Evolutionary conservation across 2,113 vertebrate genomes (phyloP).

Genomic region (Sebastes schlegelii): DNA sequence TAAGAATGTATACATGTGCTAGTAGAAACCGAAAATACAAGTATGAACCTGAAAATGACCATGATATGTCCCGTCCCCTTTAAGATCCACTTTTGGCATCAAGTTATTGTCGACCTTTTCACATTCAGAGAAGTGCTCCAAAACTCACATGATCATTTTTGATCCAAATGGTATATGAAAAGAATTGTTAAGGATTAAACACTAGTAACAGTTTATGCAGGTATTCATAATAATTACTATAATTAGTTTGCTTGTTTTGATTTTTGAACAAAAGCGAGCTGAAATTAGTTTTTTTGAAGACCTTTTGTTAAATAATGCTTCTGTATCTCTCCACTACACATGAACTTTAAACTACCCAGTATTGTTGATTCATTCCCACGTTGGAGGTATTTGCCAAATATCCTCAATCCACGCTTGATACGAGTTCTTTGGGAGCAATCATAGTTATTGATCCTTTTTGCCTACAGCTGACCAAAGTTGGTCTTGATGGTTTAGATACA

Average conservation of each 20-base stretch:
- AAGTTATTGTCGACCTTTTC: background rate
- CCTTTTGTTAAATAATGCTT: background rate
- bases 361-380: background rate
- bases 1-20: no score
- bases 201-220: background rate
- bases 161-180: background rate
- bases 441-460: background rate
- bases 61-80: no score
- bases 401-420: background rate
- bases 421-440: background rate
- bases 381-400: background rate
- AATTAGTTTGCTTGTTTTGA: background rate
- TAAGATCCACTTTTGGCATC: background rate
- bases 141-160: background rate
- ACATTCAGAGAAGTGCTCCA: background rate
- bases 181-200: background rate
- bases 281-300: background rate
- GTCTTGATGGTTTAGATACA: background rate
- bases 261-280: background rate
- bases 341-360: background rate
- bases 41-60: no score
- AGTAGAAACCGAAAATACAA: no score
- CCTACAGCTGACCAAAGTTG: constrained; percentile 7
- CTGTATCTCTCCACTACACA: background rate
- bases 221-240: background rate